Percentiles rank a stretch among this genome's conserved stretches.
Evolutionary conservation across 2,113 vertebrate species (phyloP).

Genomic region (Gallinago paraguaiae): DNA sequence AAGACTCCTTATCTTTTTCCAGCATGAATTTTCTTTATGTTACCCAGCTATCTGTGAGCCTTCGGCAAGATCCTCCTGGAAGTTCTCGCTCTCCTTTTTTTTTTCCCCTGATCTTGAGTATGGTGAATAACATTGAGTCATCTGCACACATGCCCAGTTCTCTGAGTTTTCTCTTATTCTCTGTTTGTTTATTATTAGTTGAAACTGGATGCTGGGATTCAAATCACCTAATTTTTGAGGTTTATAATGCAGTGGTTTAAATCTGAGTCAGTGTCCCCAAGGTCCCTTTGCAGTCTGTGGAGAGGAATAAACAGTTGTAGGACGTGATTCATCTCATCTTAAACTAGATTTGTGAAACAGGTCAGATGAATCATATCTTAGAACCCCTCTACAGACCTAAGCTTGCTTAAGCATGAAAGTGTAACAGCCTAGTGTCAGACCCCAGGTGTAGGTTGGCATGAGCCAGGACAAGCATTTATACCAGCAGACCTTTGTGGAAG

Average conservation of each 20-base stretch:
- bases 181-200: neutral
- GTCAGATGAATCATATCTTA: constrained; percentile 55
- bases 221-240: constrained; percentile 15
- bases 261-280: constrained; percentile 51
- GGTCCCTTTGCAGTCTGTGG: constrained; percentile 19
- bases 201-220: neutral
- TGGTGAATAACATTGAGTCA: constrained; percentile 6
- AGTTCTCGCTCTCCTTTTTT: neutral
- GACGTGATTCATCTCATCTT: constrained; percentile 56
- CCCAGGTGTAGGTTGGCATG: neutral
- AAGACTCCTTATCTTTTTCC: neutral
- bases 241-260: constrained; percentile 29
- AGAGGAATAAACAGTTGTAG: constrained; percentile 24
- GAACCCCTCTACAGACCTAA: constrained; percentile 16
- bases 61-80: constrained; percentile 21
- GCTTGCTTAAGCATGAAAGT: constrained; percentile 32
- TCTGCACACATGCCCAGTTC: neutral
- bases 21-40: neutral
- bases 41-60: neutral
- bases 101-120: neutral
- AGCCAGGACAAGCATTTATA: neutral
- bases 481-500: neutral
- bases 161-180: neutral
- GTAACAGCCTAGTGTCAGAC: neutral
- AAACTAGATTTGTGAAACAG: constrained; percentile 49